Evolutionary conservation across 1,140 invertebrate species (phyloP).

Genomic region (Meloidogyne hapla): DNA sequence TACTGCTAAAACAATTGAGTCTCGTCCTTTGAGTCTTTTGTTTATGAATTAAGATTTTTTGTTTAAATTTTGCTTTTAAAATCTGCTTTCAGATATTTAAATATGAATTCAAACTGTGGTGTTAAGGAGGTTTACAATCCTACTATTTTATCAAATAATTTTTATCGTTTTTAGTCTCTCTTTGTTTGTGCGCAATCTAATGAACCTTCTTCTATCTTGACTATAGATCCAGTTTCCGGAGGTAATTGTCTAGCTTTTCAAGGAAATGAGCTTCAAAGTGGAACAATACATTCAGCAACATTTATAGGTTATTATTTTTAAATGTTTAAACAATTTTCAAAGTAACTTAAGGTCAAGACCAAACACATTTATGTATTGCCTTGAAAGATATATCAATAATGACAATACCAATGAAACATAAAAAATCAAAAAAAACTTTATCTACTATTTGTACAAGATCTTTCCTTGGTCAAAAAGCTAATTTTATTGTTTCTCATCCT

Average conservation of each 20-base stretch:
- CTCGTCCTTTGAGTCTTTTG: too few relatives aligned
- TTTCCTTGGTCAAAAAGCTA: background rate
- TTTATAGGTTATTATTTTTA: background rate
- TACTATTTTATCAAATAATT: background rate
- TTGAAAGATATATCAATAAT: conserved; percentile 10
- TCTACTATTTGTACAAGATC: background rate
- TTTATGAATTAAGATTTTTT: too few relatives aligned
- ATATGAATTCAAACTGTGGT: background rate
- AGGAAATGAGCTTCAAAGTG: conserved; percentile 15
- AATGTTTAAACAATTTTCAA: background rate
- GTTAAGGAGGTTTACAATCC: background rate
- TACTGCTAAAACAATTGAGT: too few relatives aligned
- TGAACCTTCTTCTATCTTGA: conserved; percentile 17
- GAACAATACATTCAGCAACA: conserved; percentile 7
- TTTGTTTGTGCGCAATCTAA: conserved; percentile 14
- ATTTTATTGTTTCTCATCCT: conserved; percentile 19
- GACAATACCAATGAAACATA: conserved; percentile 12
- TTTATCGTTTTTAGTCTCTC: background rate
- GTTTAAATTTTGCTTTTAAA: too few relatives aligned
- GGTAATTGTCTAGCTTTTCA: background rate
- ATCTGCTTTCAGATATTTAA: too few relatives aligned
- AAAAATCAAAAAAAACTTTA: background rate
- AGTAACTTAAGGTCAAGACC: background rate
- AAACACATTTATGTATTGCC: conserved; percentile 10
- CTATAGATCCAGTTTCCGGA: conserved; percentile 19